Percentiles rank a stretch among this genome's conserved stretches.
phyloP scores from a whole-genome alignment of 2,888 invertebrate species.

The Gonocerus acuteangulatus region DNA sequence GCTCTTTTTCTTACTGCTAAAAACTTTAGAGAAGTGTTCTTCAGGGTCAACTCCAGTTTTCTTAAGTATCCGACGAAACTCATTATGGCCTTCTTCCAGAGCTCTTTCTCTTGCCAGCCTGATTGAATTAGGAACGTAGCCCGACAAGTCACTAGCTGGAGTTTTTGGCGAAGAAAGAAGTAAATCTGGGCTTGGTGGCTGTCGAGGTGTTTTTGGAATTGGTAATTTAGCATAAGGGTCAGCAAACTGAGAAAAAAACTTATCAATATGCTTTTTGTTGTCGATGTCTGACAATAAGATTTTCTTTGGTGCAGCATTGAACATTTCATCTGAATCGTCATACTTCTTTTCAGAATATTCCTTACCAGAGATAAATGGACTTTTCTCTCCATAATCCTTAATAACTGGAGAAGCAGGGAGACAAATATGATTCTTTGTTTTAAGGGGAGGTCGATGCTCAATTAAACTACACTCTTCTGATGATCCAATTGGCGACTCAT shows the following conservation, averaged over 20 bases:
- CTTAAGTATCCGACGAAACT: not conserved
- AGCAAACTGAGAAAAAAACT: slow-evolving; percentile 7
- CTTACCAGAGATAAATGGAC: not conserved
- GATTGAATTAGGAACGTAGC: slow-evolving; percentile 3
- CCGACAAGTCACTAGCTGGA: not conserved
- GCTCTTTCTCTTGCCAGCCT: not conserved
- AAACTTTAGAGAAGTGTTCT: not conserved
- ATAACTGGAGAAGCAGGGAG: not conserved
- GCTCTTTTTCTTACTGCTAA: not conserved
- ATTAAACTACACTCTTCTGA: not conserved
- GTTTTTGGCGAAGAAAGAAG: slow-evolving; percentile 1
- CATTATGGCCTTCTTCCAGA: slow-evolving; percentile 6
- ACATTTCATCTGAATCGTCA: slow-evolving; percentile 16
- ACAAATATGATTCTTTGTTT: not conserved
- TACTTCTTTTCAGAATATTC: not conserved
- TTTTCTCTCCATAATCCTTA: not conserved
- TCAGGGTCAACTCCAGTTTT: slow-evolving; percentile 6
- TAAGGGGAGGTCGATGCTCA: not conserved
- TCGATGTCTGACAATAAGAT: not conserved
- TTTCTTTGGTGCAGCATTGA: not conserved
- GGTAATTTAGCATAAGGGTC: slow-evolving; percentile 15
- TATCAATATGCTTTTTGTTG: slow-evolving; percentile 1
- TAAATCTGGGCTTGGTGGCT: not conserved
- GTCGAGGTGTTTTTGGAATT: slow-evolving; percentile 1
- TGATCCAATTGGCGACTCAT: not conserved